Base-by-base conservation (phyloP, 2,888 invertebrate species). In the Chrysolina haemoptera region DNA sequence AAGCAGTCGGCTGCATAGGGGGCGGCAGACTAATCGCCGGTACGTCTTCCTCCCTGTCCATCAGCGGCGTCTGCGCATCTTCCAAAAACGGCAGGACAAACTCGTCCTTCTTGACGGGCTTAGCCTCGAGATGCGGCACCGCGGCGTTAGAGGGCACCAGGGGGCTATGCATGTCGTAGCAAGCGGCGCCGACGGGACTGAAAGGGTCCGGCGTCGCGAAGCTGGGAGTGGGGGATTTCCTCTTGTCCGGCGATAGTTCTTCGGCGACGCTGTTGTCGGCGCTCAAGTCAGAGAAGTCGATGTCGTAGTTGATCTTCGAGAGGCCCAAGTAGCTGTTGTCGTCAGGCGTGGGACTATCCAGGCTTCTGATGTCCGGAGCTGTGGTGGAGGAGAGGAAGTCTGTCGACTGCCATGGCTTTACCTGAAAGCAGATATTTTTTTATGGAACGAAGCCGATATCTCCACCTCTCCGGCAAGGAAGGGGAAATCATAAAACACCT, bases 251-350 rank as follows among this genome's bases (percentile, higher is more conserved):
- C 3, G 87, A 87, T 53, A 87, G 76, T 75, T 89, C 89, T 43
- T 94, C 94, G 0, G 92, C 91, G 27, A 91, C 88, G 79, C 93
- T 94, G 82, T 93, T 94, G 10, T 94, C 94, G 0, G 91, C 93
- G 81, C 94, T 94, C 53, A 93, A 88, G 86, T 94, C 94, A 3
- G 94, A 94, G 73, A 94, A 88, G 85, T 94, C 94, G 71, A 94
- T 93, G 80, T 94, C 94, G 78, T 94, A 94, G 85, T 94, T 94
- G 14, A 94, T 91, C 82, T 93, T 92, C 27, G 92, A 91, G 35
- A 94, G 85, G 0, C 92, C 92, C 14, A 92, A 90, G 46, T 91
- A 87, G 73, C 91, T 90, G 9, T 90, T 90, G 43, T 93, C 92
- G 68, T 93, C 93, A 0, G 92, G 91, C 0, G 92, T 92, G 81